phyloP scores from a whole-genome alignment of 2,888 invertebrate species.

The Lomographa bimaculata region DNA sequence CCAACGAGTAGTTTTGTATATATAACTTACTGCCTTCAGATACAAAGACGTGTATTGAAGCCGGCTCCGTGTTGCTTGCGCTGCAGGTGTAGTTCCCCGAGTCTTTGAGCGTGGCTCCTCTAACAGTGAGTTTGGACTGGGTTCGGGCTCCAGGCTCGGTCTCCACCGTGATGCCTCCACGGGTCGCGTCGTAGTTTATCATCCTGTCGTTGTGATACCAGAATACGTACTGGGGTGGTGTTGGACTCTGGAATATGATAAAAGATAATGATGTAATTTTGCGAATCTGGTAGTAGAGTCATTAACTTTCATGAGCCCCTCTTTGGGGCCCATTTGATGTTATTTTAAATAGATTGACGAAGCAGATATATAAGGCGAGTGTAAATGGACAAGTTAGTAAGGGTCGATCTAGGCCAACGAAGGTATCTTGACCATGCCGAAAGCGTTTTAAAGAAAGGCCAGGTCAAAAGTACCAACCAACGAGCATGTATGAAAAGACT shows the following conservation, averaged over 20 bases:
- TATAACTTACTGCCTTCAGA: slow-evolving; percentile 93
- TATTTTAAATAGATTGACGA: no score
- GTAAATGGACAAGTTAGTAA: no score
- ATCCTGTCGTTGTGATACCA: slow-evolving; percentile 98
- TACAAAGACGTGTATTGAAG: slow-evolving; percentile 94
- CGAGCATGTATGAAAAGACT: no score
- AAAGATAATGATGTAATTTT: background rate
- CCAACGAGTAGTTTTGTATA: no score
- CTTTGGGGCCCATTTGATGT: background rate
- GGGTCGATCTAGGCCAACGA: no score
- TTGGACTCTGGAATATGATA: slow-evolving; percentile 89
- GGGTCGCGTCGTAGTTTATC: slow-evolving; percentile 95
- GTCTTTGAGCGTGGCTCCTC: slow-evolving; percentile 93
- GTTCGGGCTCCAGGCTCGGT: slow-evolving; percentile 94
- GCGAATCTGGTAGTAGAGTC: no score
- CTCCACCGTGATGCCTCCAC: slow-evolving; percentile 92
- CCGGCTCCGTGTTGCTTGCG: slow-evolving; percentile 94
- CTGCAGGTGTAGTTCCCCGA: slow-evolving; percentile 96
- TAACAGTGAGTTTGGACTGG: slow-evolving; percentile 93
- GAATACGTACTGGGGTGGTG: slow-evolving; percentile 96
- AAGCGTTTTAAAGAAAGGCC: no score
- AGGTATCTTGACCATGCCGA: no score
- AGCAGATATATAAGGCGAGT: no score
- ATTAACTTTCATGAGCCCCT: no score
- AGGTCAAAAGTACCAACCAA: no score